Evolutionary conservation across 2,113 vertebrate species (phyloP).

Genomic region (Puntigrus tetrazona): DNA sequence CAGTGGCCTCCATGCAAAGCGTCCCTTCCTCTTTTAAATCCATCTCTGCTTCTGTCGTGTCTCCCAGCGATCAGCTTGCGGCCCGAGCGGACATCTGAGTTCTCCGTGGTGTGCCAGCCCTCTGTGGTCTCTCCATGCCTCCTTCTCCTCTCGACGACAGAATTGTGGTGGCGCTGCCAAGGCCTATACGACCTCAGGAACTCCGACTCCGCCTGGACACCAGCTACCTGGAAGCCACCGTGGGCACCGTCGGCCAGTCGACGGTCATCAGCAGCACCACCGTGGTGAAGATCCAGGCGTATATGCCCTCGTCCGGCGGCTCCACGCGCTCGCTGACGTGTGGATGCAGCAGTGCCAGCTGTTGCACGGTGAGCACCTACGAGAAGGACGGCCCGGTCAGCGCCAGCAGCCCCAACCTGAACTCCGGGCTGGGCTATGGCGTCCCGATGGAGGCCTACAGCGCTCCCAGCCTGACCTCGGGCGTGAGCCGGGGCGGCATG

Average conservation of each 20-base stretch:
- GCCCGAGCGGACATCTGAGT: not conserved
- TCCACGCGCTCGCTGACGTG: conserved; percentile 99
- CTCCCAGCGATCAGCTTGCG: not conserved
- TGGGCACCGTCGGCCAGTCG: conserved; percentile 68
- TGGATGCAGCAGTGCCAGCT: conserved; percentile 99
- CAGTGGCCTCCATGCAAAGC: not conserved
- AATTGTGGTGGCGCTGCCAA: conserved; percentile 96
- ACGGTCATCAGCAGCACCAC: conserved; percentile 81
- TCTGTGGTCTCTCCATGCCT: conserved; percentile 97
- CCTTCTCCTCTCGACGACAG: conserved; percentile 98
- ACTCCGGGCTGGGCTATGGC: conserved; percentile 73
- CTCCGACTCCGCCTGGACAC: conserved; percentile 95
- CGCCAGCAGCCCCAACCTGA: conserved; percentile 77
- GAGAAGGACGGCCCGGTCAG: conserved; percentile 92
- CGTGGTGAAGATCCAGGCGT: conserved; percentile 91
- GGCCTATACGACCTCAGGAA: conserved; percentile 98
- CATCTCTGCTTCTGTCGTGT: not conserved
- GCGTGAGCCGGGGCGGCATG: conserved; percentile 77
- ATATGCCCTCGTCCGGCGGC: conserved; percentile 99
- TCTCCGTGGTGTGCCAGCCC: conserved; percentile 77
- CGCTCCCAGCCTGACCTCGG: conserved; percentile 78
- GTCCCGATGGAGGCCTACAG: conserved; percentile 78
- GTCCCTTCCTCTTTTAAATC: not conserved
- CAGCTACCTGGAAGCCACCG: conserved; percentile 85
- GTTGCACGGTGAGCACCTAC: conserved; percentile 96